Conservation (phyloP, 53 echinoderm and acorn worm species). For the Holothuria scabra region DNA sequence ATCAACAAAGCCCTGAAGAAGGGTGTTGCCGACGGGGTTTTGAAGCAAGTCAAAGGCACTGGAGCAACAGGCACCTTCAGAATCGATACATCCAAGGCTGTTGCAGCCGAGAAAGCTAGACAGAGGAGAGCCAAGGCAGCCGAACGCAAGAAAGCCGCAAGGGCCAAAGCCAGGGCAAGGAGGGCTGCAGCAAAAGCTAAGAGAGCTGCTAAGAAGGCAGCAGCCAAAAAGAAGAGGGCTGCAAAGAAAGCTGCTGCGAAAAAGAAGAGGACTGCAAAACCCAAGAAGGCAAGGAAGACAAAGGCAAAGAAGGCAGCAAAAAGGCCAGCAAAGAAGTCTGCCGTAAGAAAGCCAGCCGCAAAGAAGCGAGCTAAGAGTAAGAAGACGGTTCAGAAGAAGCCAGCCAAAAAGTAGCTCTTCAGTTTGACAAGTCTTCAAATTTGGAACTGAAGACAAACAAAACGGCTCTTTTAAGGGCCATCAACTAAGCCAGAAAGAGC, state of each 20-base stretch:
- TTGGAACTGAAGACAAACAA: background rate
- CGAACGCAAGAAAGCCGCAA: constrained; percentile 59
- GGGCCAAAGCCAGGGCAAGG: constrained; percentile 56
- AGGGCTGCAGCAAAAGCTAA: constrained; percentile 56
- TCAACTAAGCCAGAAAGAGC: constrained; percentile 74
- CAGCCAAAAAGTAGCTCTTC: background rate
- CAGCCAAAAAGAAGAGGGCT: constrained; percentile 45
- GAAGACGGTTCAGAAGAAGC: background rate
- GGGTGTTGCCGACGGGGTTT: constrained; percentile 68
- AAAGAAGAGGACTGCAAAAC: constrained; percentile 41
- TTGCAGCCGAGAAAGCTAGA: constrained; percentile 59
- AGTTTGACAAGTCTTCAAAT: too few species aligned
- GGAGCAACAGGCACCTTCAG: constrained; percentile 83
- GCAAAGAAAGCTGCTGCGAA: constrained; percentile 19
- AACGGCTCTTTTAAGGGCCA: constrained; percentile 96
- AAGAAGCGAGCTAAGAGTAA: constrained; percentile 71
- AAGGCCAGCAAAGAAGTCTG: constrained; percentile 65
- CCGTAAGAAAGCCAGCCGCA: constrained; percentile 37
- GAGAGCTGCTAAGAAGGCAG: constrained; percentile 57
- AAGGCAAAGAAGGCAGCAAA: constrained; percentile 44
- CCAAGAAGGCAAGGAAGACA: constrained; percentile 70
- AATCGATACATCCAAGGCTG: constrained; percentile 56
- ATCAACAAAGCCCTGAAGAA: constrained; percentile 68
- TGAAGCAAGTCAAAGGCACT: constrained; percentile 73
- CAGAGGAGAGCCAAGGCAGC: constrained; percentile 64